Evolutionary conservation across 2,797 vertebrate genomes (phyloP).

Genomic region (Chloroceryle inda): DNA sequence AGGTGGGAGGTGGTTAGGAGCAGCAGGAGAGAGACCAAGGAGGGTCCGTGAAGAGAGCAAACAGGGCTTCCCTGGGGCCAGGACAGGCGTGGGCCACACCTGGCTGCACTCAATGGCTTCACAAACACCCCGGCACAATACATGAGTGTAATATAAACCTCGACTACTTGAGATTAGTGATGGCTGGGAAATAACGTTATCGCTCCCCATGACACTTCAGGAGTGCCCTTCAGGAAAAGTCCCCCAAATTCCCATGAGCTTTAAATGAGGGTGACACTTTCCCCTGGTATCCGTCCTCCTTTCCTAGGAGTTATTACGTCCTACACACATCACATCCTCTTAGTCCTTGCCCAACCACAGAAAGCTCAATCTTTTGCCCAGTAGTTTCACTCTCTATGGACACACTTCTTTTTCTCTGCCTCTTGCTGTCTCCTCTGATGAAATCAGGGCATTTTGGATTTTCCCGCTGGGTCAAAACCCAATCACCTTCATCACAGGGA

Average conservation of each 20-base stretch:
- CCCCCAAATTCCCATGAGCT: conserved; percentile 36
- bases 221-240: conserved; percentile 55
- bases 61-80: conserved; percentile 8
- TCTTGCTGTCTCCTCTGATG: background rate
- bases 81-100: conserved; percentile 36
- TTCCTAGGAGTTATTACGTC: background rate
- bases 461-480: conserved; percentile 66
- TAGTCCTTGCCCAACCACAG: background rate
- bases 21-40: background rate
- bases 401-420: background rate
- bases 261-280: background rate
- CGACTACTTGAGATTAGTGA: conserved; percentile 48
- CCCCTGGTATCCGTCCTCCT: background rate
- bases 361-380: background rate
- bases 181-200: conserved; percentile 72
- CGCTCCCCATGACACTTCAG: conserved; percentile 11
- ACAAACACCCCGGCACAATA: conserved; percentile 54
- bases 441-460: conserved; percentile 21
- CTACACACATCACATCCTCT: background rate
- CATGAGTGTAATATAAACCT: conserved; percentile 26
- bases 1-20: background rate
- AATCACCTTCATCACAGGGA: conserved; percentile 30
- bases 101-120: conserved; percentile 37
- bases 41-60: conserved; percentile 16
- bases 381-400: background rate